phyloP scores from a whole-genome alignment of 2,797 vertebrate species.

The Argentina silus region DNA sequence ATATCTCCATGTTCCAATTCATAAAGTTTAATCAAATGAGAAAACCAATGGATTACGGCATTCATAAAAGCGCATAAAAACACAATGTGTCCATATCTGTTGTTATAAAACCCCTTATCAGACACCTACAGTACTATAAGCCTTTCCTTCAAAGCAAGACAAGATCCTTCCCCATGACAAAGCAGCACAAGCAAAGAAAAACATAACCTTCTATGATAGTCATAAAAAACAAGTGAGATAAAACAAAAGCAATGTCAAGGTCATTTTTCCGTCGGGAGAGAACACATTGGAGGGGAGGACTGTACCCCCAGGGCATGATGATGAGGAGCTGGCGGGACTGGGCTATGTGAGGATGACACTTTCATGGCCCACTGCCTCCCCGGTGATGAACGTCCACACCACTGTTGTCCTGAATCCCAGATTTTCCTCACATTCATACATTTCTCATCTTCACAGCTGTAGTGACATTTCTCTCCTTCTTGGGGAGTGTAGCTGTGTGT shows the following conservation, averaged over 20 bases:
- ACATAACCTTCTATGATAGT: slow-evolving; percentile 18
- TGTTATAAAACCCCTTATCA: slow-evolving; percentile 25
- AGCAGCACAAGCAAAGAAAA: slow-evolving; percentile 28
- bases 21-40: background rate
- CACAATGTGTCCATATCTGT: slow-evolving; percentile 1
- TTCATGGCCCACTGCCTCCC: slow-evolving; percentile 22
- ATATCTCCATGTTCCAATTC: background rate
- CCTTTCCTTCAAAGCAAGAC: slow-evolving; percentile 23
- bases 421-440: slow-evolving; percentile 5
- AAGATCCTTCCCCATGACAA: slow-evolving; percentile 28
- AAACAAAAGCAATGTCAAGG: slow-evolving; percentile 44
- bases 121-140: background rate
- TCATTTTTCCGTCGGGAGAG: slow-evolving; percentile 41
- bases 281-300: slow-evolving; percentile 34
- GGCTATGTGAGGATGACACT: slow-evolving; percentile 3
- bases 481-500: background rate
- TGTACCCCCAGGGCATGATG: slow-evolving; percentile 19
- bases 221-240: slow-evolving; percentile 24
- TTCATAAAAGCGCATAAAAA: background rate
- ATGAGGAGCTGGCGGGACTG: slow-evolving; percentile 7
- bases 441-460: slow-evolving; percentile 1
- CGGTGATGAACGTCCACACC: slow-evolving; percentile 12
- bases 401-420: background rate
- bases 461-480: no score
- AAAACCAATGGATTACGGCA: background rate